Evolutionary conservation across 1,140 invertebrate genomes (phyloP), one percentile per base, ranked within the genome.

Genomic region (Dreissena rostriformis): DNA sequence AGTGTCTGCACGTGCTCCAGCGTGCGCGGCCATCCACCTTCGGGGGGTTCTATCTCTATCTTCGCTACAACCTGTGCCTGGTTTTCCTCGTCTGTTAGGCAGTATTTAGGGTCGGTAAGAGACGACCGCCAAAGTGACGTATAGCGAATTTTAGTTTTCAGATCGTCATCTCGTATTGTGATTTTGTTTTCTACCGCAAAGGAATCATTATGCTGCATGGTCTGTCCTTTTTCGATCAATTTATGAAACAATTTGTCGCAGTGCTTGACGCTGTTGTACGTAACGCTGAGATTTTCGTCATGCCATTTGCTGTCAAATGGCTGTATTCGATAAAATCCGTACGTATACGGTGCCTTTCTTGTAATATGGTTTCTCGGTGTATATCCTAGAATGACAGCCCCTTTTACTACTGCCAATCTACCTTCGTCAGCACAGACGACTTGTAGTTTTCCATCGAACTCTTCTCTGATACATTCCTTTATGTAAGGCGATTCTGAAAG

Each of bases 401-500:
- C 77, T 79, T 61, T 79, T 22, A 79, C 15, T n/a, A 79, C 77
- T 17, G 67, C 77, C n/a, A 70, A 26, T 26, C 65, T 12, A 17
- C 24, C 65, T 12, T 79, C 77, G 17, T 29, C 10, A 19, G 65
- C 26, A 24, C 68, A 26, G 26, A 70, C 22, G n/a, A 79, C 51
- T 70, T 26, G 17, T 17, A 66, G 8, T n/a, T 0, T n/a, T 19
- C 22, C 15, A 19, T 53, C n/a, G 12, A 70, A 39, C 55, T 68
- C 51, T 12, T 0, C 10, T 55, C 57, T 67, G 22, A 79, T 55
- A 17, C 8, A 29, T 26, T 85, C 65, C 51, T 57, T 65, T 29
- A 85, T 17, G 24, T 63, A 76, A 2, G 49, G 66, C n/a, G 70
- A 85, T 22, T 85, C 84, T 5, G 84, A 29, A 53, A 80, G 80